These are phyloP conservation scores for Uloborus plumipes DNA, from an alignment of 2,888 invertebrate species.

Conservation along the genomic window DNA sequence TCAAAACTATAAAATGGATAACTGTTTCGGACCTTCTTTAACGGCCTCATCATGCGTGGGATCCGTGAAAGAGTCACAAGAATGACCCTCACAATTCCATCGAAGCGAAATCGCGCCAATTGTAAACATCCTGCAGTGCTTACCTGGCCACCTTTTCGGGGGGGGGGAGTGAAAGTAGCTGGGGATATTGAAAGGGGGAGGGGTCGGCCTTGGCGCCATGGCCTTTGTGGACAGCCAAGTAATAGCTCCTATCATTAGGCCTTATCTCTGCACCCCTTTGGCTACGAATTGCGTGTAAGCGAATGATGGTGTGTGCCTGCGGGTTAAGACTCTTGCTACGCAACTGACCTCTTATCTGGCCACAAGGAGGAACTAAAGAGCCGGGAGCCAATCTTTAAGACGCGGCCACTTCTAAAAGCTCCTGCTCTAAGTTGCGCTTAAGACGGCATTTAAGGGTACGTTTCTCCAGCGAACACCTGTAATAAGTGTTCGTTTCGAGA, in stretches of 20 bases:
- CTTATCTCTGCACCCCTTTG: constrained; percentile 62
- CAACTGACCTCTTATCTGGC: constrained; percentile 57
- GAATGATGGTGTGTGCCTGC: constrained; percentile 41
- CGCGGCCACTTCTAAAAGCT: constrained; percentile 32
- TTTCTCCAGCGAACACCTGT: constrained; percentile 3
- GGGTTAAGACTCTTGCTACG: constrained; percentile 21
- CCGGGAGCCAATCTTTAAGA: constrained; percentile 19
- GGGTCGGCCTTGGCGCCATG: constrained; percentile 44
- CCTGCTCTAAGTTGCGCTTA: constrained; percentile 17
- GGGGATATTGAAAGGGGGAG: constrained; percentile 27
- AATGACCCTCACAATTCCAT: too few relatives aligned
- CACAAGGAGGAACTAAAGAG: constrained; percentile 45
- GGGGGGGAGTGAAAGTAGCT: constrained; percentile 7
- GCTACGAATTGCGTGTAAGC: constrained; percentile 54
- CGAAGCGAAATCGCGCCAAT: constrained; percentile 21
- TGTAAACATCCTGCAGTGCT: constrained; percentile 12
- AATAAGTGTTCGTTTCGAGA: constrained; percentile 21
- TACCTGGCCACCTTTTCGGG: constrained; percentile 22
- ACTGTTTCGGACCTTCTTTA: too few relatives aligned
- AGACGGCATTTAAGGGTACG: constrained; percentile 21
- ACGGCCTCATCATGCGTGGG: too few relatives aligned
- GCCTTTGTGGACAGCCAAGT: constrained; percentile 55
- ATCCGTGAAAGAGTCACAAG: too few relatives aligned
- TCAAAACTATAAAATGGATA: too few relatives aligned
- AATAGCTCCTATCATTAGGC: constrained; percentile 60